Evolutionary conservation across 1,140 invertebrate genomes (phyloP).

Genomic region (Planococcus citri): DNA sequence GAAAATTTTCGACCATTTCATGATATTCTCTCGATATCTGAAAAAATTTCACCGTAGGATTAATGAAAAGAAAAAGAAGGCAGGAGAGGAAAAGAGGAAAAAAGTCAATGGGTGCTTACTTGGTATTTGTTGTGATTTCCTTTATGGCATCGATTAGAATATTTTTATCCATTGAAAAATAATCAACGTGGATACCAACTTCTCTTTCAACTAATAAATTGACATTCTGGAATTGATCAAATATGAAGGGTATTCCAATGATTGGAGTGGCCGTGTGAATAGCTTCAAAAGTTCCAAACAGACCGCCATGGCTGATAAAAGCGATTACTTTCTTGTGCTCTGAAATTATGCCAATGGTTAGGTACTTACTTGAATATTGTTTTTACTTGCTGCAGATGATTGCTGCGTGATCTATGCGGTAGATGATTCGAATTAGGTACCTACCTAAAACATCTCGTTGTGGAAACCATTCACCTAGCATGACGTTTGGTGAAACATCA

Average conservation of each 20-base stretch:
- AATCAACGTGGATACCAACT: conserved; percentile 29
- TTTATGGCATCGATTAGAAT: conserved; percentile 22
- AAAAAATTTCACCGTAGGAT: no score
- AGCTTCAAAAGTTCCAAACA: conserved; percentile 37
- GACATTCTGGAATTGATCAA: conserved; percentile 43
- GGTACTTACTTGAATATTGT: no score
- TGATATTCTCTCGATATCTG: conserved; percentile 33
- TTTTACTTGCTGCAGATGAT: no score
- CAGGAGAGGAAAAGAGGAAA: neutral
- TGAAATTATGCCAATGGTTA: no score
- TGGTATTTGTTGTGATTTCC: conserved; percentile 12
- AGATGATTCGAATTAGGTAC: no score
- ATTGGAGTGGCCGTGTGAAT: conserved; percentile 37
- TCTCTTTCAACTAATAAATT: conserved; percentile 31
- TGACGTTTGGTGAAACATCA: conserved; percentile 40
- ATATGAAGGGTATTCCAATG: conserved; percentile 45
- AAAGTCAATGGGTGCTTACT: neutral
- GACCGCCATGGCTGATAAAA: conserved; percentile 44
- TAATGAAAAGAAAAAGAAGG: neutral
- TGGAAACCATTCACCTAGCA: conserved; percentile 43
- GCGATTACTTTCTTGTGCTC: conserved; percentile 32
- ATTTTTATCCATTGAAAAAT: conserved; percentile 18
- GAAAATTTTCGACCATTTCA: conserved; percentile 29
- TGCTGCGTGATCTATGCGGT: no score
- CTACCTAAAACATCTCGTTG: conserved; percentile 45